Percentiles rank a stretch among this genome's conserved stretches.
Conservation (phyloP, 92 coral and sea anemone species). For the Ricordea florida region DNA sequence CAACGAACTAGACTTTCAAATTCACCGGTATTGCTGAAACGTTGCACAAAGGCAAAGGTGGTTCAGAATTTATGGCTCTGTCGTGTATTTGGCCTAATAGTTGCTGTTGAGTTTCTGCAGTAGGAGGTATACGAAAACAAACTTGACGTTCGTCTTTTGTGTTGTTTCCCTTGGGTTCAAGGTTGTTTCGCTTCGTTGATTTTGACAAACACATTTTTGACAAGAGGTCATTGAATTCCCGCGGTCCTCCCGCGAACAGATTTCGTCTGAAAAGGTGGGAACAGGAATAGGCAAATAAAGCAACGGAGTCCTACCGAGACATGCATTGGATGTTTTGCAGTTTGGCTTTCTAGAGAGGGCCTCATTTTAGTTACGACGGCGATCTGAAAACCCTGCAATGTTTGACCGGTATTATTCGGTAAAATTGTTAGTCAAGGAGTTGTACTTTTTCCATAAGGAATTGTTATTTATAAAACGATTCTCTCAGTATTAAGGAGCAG, state of each 20-base stretch:
- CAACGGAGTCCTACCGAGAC: too few relatives aligned
- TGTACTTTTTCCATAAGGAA: too few relatives aligned
- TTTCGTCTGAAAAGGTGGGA: background rate
- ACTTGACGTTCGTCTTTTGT: slow-evolving; percentile 27
- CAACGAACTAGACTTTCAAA: too few relatives aligned
- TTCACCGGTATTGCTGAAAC: too few relatives aligned
- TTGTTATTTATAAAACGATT: too few relatives aligned
- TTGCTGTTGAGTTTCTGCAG: slow-evolving; percentile 19
- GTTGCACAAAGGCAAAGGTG: slow-evolving; percentile 23
- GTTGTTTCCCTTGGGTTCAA: slow-evolving; percentile 47
- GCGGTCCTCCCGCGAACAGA: background rate
- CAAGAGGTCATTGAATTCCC: background rate
- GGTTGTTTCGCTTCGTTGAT: slow-evolving; percentile 47
- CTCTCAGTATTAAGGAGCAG: too few relatives aligned
- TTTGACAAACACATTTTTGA: slow-evolving; percentile 27
- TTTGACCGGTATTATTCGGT: too few relatives aligned
- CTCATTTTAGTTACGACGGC: too few relatives aligned
- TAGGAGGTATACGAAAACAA: slow-evolving; percentile 46
- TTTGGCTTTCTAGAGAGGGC: too few relatives aligned
- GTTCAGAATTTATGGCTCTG: slow-evolving; percentile 19
- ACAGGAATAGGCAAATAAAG: background rate
- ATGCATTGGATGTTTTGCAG: too few relatives aligned
- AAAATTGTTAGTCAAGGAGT: too few relatives aligned
- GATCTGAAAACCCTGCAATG: too few relatives aligned
- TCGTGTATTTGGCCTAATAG: slow-evolving; percentile 24